Evolutionary conservation across 2,113 vertebrate genomes (phyloP), one percentile per base, ranked within the genome.

Genomic region (Xiphophorus hellerii): DNA sequence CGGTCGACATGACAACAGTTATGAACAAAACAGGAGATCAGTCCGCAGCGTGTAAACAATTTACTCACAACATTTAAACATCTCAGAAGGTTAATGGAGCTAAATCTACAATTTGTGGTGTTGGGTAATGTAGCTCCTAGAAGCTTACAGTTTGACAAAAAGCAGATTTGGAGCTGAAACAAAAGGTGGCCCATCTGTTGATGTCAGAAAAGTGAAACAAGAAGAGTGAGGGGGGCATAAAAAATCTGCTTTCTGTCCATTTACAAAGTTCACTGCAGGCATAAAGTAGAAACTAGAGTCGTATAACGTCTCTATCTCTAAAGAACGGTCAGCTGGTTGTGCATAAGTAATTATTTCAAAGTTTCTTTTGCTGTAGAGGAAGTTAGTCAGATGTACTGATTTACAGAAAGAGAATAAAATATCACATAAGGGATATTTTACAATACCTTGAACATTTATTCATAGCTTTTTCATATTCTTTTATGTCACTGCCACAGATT

Each of bases 1-100:
- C 22, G 64, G 67, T 51, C 5, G 1, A 69, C 63, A 80, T 83
- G 73, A 88, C 76, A 76, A 25, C 66, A 78, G 85, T 86, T 86
- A 89, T 63, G 82, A 81, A 68, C 85, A 68, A 77, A 89, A 83
- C 70, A 73, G 69, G 62, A 85, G 74, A 87, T 85, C 78, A 82
- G 71, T 76, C 80, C 70, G n/a, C 66, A 73, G 67, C 82, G 83
- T 74, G 69, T 74, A 87, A 80, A 83, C 76, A 77, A 72, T 89
- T 84, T 77, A 62, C 81, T 77, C 77, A 80, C 86, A 82, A 72
- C 73, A 73, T 84, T 80, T 77, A 37, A 54, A 83, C 81, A 73
- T 79, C 69, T 22, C 68, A 84, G 71, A 82, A 81, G 77, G 79
- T 84, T 85, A 88, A 87, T 80, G 75, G 66, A 74, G 78, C 82